phyloP scores from a whole-genome alignment of 2,888 invertebrate genomes.

The Pterostichus niger region DNA sequence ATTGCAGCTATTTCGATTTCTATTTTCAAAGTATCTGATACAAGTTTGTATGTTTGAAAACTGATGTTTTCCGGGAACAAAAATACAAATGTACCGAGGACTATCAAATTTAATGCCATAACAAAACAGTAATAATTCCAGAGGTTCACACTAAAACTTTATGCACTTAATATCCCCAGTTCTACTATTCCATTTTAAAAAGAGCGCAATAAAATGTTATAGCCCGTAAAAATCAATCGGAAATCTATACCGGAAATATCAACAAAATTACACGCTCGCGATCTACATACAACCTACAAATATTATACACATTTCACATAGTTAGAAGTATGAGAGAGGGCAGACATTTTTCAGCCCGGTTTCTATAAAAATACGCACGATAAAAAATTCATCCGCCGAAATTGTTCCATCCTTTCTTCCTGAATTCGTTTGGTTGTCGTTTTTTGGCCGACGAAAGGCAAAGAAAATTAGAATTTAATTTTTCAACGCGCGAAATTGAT shows the following conservation, averaged over 20 bases:
- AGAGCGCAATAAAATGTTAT: slow-evolving; percentile 34
- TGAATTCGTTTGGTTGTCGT: slow-evolving; percentile 12
- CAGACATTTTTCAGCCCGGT: slow-evolving; percentile 6
- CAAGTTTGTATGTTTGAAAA: too few relatives aligned
- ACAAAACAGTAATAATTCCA: slow-evolving; percentile 29
- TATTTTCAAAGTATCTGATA: slow-evolving; percentile 33
- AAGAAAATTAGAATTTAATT: slow-evolving; percentile 51
- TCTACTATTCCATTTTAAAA: slow-evolving; percentile 30
- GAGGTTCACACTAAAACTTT: slow-evolving; percentile 20
- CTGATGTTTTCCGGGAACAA: slow-evolving; percentile 18
- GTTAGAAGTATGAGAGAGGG: background rate
- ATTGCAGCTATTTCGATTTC: slow-evolving; percentile 24
- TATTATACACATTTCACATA: slow-evolving; percentile 21
- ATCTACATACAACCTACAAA: background rate
- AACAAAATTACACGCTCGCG: slow-evolving; percentile 44
- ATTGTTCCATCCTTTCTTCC: slow-evolving; percentile 35
- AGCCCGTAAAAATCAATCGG: slow-evolving; percentile 40
- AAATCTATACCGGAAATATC: slow-evolving; percentile 42
- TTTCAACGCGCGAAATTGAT: slow-evolving; percentile 28
- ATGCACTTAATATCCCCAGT: slow-evolving; percentile 26
- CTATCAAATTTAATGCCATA: slow-evolving; percentile 32
- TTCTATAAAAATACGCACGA: slow-evolving; percentile 29
- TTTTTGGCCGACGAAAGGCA: slow-evolving; percentile 19
- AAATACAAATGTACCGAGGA: slow-evolving; percentile 17
- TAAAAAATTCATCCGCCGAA: slow-evolving; percentile 43